Percentiles rank a stretch among this genome's conserved stretches.
These are phyloP conservation scores for Zoanthus sociatus DNA, from an alignment of 92 coral and sea anemone genomes.

Conservation along the genomic window DNA sequence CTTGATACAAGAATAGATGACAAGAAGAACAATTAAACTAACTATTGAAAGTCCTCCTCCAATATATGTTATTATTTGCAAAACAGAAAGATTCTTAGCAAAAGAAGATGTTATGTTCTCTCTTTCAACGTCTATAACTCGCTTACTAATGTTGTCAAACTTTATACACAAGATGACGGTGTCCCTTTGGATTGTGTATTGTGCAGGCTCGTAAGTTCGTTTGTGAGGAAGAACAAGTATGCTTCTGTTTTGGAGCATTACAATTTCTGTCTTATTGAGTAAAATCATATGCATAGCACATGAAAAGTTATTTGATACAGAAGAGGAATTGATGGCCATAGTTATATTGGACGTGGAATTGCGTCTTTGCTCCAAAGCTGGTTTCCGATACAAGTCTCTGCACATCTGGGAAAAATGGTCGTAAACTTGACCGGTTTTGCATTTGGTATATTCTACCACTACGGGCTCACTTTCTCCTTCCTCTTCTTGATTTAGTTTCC, in stretches of 20 bases:
- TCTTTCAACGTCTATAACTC: not conserved
- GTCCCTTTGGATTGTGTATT: not conserved
- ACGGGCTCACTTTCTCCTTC: constrained; percentile 18
- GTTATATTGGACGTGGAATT: not conserved
- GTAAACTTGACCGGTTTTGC: constrained; percentile 15
- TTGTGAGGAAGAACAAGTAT: constrained; percentile 39
- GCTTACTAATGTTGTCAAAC: constrained; percentile 28
- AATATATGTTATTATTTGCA: constrained; percentile 29
- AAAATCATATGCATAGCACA: not conserved
- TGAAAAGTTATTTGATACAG: not conserved
- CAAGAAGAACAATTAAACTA: constrained; percentile 19
- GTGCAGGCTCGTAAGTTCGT: constrained; percentile 2
- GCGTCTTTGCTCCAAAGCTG: not conserved
- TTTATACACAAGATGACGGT: constrained; percentile 52
- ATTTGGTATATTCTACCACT: not conserved
- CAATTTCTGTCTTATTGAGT: not conserved
- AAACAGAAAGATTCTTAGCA: constrained; percentile 17
- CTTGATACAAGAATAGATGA: constrained; percentile 15
- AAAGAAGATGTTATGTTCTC: constrained; percentile 1
- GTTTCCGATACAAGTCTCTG: constrained; percentile 3
- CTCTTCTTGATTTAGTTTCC: not conserved
- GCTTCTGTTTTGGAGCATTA: constrained; percentile 27
- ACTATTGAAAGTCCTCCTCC: constrained; percentile 45
- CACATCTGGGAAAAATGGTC: constrained; percentile 15
- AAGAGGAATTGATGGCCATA: not conserved